These are phyloP conservation scores for Wasmannia auropunctata DNA, from an alignment of 1,140 invertebrate species.

Conservation along the genomic window DNA sequence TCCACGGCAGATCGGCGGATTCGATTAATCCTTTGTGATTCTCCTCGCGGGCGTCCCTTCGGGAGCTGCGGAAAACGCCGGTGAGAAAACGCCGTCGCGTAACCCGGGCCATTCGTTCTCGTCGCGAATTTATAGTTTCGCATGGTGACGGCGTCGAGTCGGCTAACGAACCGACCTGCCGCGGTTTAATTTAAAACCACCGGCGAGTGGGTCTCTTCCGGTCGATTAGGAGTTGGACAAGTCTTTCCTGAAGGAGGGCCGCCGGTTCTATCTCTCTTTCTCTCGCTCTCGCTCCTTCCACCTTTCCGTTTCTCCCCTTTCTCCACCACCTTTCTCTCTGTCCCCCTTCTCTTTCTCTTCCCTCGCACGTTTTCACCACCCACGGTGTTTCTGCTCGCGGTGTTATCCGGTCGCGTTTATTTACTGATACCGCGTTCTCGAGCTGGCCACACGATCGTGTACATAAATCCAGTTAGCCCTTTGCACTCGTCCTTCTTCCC, in stretches of 20 bases:
- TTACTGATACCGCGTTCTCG: conserved; percentile 80
- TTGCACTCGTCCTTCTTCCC: conserved; percentile 54
- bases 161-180: conserved; percentile 72
- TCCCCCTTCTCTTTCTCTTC: not conserved
- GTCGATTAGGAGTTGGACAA: conserved; percentile 79
- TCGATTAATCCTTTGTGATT: conserved; percentile 61
- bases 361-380: conserved; percentile 19
- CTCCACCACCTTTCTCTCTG: not conserved
- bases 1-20: not conserved
- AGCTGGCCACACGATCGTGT: conserved; percentile 76
- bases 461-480: conserved; percentile 79
- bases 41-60: not conserved
- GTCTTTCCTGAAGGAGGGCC: conserved; percentile 70
- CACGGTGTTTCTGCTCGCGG: conserved; percentile 44
- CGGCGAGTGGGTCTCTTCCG: conserved; percentile 75
- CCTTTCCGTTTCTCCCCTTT: conserved; percentile 4
- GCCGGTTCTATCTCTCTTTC: conserved; percentile 57
- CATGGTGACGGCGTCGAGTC: conserved; percentile 66
- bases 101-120: conserved; percentile 66
- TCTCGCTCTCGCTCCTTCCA: not conserved
- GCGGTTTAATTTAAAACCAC: conserved; percentile 80
- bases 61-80: conserved; percentile 57
- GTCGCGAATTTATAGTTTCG: conserved; percentile 73
- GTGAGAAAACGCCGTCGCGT: conserved; percentile 13
- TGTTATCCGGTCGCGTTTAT: conserved; percentile 77